A percentile compares a stretch with the other conserved stretches of the same genome.
These are phyloP conservation scores for Motacilla tschutschensis DNA, from an alignment of 2,113 vertebrate genomes.

Conservation along the genomic window DNA sequence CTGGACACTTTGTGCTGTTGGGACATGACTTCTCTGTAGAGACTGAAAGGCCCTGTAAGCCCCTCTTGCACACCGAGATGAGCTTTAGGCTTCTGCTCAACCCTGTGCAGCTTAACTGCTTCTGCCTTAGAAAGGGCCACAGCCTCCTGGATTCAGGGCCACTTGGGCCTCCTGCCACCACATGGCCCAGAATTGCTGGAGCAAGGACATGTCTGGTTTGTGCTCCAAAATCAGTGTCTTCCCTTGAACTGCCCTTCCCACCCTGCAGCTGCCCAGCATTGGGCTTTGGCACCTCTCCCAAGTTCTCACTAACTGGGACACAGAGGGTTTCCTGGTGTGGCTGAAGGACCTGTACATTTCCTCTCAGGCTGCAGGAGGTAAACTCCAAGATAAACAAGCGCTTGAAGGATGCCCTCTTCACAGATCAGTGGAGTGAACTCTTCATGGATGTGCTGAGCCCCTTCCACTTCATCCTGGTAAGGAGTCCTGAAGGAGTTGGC, in stretches of 20 bases:
- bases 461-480: slow-evolving; percentile 93
- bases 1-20: not conserved
- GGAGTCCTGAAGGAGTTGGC: not conserved
- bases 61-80: not conserved
- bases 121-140: not conserved
- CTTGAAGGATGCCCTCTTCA: slow-evolving; percentile 95
- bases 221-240: not conserved
- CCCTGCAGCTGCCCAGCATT: not conserved
- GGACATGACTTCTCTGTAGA: not conserved
- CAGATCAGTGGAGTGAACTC: slow-evolving; percentile 94
- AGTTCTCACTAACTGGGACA: not conserved
- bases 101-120: not conserved
- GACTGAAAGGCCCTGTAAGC: not conserved
- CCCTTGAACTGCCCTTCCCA: not conserved
- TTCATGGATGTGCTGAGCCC: slow-evolving; percentile 93
- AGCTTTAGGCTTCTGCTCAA: not conserved
- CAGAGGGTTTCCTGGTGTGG: not conserved
- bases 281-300: not conserved
- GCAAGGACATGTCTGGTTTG: not conserved
- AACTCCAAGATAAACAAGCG: slow-evolving; percentile 97
- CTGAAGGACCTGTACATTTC: slow-evolving; percentile 1
- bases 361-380: slow-evolving; percentile 90
- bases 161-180: not conserved
- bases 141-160: not conserved
- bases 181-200: not conserved